Conservation (phyloP, 2,797 vertebrate species). For the Menidia menidia region DNA sequence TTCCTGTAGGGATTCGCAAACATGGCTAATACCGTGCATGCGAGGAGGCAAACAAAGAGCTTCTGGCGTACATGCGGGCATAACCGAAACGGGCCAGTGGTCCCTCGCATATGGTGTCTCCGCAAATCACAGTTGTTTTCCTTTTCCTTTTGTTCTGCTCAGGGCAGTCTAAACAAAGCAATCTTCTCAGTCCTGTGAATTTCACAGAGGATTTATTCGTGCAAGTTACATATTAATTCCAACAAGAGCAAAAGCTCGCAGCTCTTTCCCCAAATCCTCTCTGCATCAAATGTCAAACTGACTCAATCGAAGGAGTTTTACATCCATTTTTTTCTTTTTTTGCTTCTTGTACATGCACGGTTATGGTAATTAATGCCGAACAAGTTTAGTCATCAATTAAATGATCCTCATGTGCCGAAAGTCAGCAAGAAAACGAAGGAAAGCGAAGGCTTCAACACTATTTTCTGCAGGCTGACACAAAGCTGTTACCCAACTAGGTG, state of each 20-base stretch:
- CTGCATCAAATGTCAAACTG: not conserved
- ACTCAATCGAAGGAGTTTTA: not conserved
- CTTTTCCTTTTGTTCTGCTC: not conserved
- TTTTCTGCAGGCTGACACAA: not conserved
- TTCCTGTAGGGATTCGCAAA: slow-evolving; percentile 11
- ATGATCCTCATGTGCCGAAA: not conserved
- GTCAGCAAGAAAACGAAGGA: not conserved
- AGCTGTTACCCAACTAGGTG: not conserved
- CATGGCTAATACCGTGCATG: slow-evolving; percentile 11
- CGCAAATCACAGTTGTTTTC: slow-evolving; percentile 2
- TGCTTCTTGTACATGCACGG: too few species aligned
- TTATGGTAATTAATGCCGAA: too few species aligned
- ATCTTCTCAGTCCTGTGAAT: not conserved
- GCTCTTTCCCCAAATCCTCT: not conserved
- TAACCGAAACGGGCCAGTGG: not conserved
- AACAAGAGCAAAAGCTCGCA: not conserved
- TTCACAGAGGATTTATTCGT: not conserved
- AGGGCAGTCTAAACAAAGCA: not conserved
- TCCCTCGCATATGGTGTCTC: not conserved
- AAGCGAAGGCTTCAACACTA: not conserved
- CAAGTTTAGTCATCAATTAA: not conserved
- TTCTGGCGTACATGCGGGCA: not conserved
- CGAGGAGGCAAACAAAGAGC: not conserved
- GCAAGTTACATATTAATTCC: not conserved
- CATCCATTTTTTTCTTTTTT: not conserved